Evolutionary conservation across 2,113 vertebrate species (phyloP).

Genomic region (Mustela nigripes): DNA sequence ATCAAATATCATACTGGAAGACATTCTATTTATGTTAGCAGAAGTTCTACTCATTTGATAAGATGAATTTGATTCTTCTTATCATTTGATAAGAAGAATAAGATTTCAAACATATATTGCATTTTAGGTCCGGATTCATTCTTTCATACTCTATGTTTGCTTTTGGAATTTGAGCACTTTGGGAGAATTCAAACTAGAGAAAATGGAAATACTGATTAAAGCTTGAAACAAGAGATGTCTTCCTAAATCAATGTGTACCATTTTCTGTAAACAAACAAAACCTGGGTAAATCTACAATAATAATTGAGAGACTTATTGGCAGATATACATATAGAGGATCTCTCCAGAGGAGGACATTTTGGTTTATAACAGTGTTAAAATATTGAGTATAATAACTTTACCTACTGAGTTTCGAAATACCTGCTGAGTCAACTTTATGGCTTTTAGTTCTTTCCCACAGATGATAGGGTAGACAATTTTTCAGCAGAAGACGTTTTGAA

Average conservation of each 20-base stretch:
- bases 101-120: constrained; percentile 1
- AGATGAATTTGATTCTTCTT: background rate
- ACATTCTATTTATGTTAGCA: background rate
- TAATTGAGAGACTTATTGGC: background rate
- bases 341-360: background rate
- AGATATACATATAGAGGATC: background rate
- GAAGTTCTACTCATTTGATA: constrained; percentile 50
- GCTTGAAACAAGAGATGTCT: background rate
- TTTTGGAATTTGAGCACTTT: background rate
- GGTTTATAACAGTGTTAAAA: background rate
- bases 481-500: background rate
- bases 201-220: background rate
- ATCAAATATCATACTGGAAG: constrained; percentile 53
- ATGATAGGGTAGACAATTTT: background rate
- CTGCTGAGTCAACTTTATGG: background rate
- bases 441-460: background rate
- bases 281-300: background rate
- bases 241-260: background rate
- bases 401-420: background rate
- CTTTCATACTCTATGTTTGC: background rate
- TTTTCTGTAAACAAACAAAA: background rate
- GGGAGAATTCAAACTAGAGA: background rate
- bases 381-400: background rate
- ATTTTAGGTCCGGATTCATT: constrained; percentile 41
- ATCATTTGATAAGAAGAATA: background rate